Evolutionary conservation across 2,888 invertebrate species (phyloP), one percentile per base, ranked within the genome.

Genomic region (Melinopterus prodromus): DNA sequence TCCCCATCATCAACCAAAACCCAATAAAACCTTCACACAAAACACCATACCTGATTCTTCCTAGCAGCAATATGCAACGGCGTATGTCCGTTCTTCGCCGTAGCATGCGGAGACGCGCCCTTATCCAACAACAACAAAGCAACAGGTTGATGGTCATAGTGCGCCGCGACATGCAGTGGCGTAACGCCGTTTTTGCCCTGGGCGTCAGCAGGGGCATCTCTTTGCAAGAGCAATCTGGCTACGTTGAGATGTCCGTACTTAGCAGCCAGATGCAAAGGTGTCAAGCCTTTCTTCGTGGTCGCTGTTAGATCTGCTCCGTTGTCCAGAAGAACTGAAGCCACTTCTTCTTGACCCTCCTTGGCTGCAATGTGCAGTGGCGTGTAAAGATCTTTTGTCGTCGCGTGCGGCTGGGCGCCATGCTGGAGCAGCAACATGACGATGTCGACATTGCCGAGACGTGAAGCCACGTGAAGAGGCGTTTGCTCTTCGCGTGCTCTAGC

Each of bases 31-130:
- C 83, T 9, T 14, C 7, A 15, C 71, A 74, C 9, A n/a, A 9
- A 70, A 4, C 6, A 37, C 71, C 78, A 37, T 85, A 93, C 93
- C 90, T 98, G 98, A 91, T 99, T 99, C 91, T 99, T 98, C 86
- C 98, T 96, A 76, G 99, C 98, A 78, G 99, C 98, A 89, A 99
- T 99, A 90, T 99, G 99, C 80, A 99, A 92, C 15, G 99, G 98
- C 0, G 98, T 98, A 89, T 99, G 99, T 3, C 99, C 99, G 90
- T 99, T 99, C 92, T 98, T 98, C 76, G 99, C 98, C 84, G 95
- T 92, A 80, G 97, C 95, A 88, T 98, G 97, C 0, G 99, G 97
- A 0, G 97, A 97, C 16, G 99, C 99, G 84, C 97, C 97, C 90
- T 96, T 96, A 86, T 99, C 98, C 81, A 99, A 90, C 26, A 99